phyloP scores from a whole-genome alignment of 2,888 invertebrate genomes.

The Pyralis farinalis region DNA sequence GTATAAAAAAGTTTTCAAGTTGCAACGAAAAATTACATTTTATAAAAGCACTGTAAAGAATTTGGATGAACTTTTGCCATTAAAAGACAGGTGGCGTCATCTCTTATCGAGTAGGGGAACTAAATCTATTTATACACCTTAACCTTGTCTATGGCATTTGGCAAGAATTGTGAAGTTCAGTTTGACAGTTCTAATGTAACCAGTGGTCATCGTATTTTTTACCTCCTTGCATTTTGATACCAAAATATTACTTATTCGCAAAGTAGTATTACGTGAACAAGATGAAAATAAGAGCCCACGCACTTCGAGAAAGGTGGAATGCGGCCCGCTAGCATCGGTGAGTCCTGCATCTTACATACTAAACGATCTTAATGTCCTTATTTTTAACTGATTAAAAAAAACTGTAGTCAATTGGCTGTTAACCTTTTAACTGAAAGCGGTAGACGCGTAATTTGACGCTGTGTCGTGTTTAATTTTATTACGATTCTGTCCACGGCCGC shows the following conservation, averaged over 20 bases:
- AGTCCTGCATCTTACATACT: constrained; percentile 39
- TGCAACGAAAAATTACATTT: too few relatives aligned
- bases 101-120: constrained; percentile 50
- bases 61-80: too few relatives aligned
- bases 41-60: too few relatives aligned
- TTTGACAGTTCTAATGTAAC: constrained; percentile 78
- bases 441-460: constrained; percentile 80
- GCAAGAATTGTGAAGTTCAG: constrained; percentile 76
- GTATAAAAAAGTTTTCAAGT: too few relatives aligned
- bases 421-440: constrained; percentile 81
- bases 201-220: constrained; percentile 77
- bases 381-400: constrained; percentile 81
- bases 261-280: constrained; percentile 80
- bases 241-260: constrained; percentile 79
- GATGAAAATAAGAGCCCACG: constrained; percentile 79
- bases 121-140: constrained; percentile 60
- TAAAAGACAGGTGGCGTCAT: constrained; percentile 31
- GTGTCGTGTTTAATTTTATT: constrained; percentile 78
- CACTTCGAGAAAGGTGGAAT: constrained; percentile 75
- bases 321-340: constrained; percentile 74
- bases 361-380: constrained; percentile 58
- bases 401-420: constrained; percentile 80
- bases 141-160: constrained; percentile 74
- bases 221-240: constrained; percentile 79
- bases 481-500: constrained; percentile 63